Conservation (phyloP, 2,113 vertebrate genomes). For the Mobula hypostoma region DNA sequence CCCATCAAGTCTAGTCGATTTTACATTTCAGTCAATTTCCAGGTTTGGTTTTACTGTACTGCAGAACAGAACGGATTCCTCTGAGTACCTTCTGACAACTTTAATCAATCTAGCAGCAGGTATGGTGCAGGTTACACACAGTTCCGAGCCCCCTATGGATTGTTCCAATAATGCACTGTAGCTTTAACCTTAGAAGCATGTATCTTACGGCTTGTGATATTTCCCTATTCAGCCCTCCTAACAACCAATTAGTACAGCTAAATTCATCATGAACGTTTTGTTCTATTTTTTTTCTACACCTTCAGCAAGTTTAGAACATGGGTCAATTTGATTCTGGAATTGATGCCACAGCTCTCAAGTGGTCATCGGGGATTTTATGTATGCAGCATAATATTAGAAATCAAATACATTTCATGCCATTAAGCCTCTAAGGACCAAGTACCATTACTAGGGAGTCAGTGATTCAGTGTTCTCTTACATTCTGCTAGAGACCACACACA, state of each 20-base stretch:
- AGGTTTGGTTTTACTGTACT: neutral
- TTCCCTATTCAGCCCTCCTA: neutral
- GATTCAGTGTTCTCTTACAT: neutral
- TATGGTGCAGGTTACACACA: neutral
- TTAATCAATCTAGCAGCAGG: neutral
- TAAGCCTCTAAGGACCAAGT: neutral
- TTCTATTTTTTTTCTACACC: neutral
- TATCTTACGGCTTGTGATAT: neutral
- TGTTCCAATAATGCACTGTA: neutral
- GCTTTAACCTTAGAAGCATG: neutral
- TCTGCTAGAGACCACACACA: neutral
- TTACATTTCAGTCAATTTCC: neutral
- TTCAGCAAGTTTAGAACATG: neutral
- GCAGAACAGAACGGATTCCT: neutral
- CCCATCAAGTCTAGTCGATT: neutral
- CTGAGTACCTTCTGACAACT: neutral
- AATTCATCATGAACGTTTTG: neutral
- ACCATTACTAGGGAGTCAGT: neutral
- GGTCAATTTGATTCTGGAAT: neutral
- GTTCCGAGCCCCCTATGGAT: neutral
- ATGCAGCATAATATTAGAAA: neutral
- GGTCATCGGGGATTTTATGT: neutral
- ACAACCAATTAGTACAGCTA: neutral
- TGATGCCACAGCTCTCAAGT: neutral
- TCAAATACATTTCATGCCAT: neutral